Evolutionary conservation across 2,888 invertebrate species (phyloP), one percentile per base, ranked within the genome.

Genomic region (Ichneumoninae sp.): DNA sequence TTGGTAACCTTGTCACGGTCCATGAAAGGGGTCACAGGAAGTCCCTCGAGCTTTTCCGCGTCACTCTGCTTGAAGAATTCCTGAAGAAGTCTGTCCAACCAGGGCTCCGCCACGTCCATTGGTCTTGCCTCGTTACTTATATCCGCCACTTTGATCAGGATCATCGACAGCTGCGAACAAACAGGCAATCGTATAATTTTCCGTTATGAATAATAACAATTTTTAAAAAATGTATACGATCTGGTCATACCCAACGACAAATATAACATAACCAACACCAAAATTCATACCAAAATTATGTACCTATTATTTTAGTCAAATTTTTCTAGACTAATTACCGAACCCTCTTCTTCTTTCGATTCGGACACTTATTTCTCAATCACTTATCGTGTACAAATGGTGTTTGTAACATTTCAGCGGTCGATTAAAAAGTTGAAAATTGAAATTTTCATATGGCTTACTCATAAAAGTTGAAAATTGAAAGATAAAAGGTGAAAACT

Each of bases 21-120:
- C 97, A 97, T 97, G 92, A 97, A 97, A 0, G 97, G 97, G 36
- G 97, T 97, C 40, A 97, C 97, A 4, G 97, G 97, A 86, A 97
- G 94, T 10, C 97, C 97, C 93, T 97, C 97, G 40, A 96, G 94
- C 91, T 97, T 97, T 93, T 97, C 97, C 4, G 96, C 96, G 88
- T 97, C 97, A 92, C 97, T 96, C 93, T 97, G 97, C 89, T 96
- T 96, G 92, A 97, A 97, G 91, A 97, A 97, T 92, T 97, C 96
- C 90, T 96, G 95, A 47, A 96, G 94, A 60, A 97, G 94, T 82
- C 96, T 95, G 91, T 97, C 97, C 85, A 97, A 93, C 97, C 97
- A 97, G 0, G 97, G 97, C 88, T 97, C 97, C 2, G 97, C 97
- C 8, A 97, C 97, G 89, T 97, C 96, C 96, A 97, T 96, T 33